Base-by-base conservation (phyloP, 2,797 vertebrate species). In the Xiphorhynchus erythropygius region DNA sequence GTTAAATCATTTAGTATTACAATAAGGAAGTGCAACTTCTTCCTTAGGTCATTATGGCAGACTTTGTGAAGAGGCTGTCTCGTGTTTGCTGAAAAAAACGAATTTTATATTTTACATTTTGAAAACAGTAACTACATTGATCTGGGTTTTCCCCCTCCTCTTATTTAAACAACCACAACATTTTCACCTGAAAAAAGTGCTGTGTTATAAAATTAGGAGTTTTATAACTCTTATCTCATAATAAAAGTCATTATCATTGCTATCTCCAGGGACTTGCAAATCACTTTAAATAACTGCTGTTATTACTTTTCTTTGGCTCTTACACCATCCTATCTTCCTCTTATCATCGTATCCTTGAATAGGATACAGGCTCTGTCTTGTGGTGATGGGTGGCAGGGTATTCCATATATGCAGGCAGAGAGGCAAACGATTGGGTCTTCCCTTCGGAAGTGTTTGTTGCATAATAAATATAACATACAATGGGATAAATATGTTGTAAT, bases 1-100 rank as follows among this genome's bases (percentile, higher is more conserved):
- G 78, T 80, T 68, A 76, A 47, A 73, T 81, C 47, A 56, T 63
- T 33, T 53, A 44, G 33, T 78, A 24, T 70, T 81, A 78, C 93
- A 75, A 69, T 52, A 64, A 65, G 91, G 94, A 97, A 96, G 84
- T 92, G 76, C 73, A 93, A 60, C 87, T 92, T 88, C 73, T 93
- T 87, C 84, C 46, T 80, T 71, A 39, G 19, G 37, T 60, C 46
- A 4, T 57, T 63, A 52, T 4, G n/a, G 44, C 47, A 9, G 18
- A 25, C 80, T 47, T 64, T 2, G 11, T 4, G 13, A 69, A 27
- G 5, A 59, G 25, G 18, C 24, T 64, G 33, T 71, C 57, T 74
- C 27, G 17, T 35, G 30, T 77, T 84, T 77, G 65, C 37, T 69
- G 35, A 70, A 65, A 47, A 25, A 39, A 1, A 19, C 10, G 0